Evolutionary conservation across 37 sponge, comb jelly and placozoan genomes (phyloP).

Genomic region (Beroe forskalii): DNA sequence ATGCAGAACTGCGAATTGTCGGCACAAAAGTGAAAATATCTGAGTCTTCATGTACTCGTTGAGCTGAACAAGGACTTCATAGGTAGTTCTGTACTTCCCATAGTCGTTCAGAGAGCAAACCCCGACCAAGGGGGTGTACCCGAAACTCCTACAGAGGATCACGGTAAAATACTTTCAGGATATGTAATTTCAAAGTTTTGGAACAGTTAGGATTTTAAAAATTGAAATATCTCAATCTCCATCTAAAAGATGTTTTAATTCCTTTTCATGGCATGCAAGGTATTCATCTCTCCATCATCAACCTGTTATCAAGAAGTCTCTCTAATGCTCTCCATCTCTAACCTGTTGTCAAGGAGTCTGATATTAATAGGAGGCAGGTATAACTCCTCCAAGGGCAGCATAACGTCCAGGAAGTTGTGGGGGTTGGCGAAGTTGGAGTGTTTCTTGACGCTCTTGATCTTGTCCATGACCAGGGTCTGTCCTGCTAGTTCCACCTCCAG

Average conservation of each 20-base stretch:
- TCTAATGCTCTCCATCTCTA: too few relatives aligned
- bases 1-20: too few relatives aligned
- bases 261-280: too few relatives aligned
- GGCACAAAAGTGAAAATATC: too few relatives aligned
- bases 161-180: neutral
- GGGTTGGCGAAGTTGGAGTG: conserved; percentile 52
- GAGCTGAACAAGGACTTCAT: neutral
- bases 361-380: conserved; percentile 66
- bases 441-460: conserved; percentile 64
- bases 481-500: conserved; percentile 40
- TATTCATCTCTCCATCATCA: too few relatives aligned
- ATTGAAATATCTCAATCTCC: too few relatives aligned
- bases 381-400: conserved; percentile 56
- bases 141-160: conserved; percentile 70
- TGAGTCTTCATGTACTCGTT: conserved; percentile 8
- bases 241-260: too few relatives aligned
- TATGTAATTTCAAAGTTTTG: too few relatives aligned
- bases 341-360: conserved; percentile 59
- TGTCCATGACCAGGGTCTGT: neutral
- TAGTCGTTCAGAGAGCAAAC: conserved; percentile 77
- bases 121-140: conserved; percentile 88
- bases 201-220: too few relatives aligned
- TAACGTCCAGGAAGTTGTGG: conserved; percentile 42
- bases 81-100: conserved; percentile 28
- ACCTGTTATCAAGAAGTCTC: too few relatives aligned